These are phyloP conservation scores for Strix uralensis DNA, from an alignment of 2,113 vertebrate genomes.

Conservation along the genomic window DNA sequence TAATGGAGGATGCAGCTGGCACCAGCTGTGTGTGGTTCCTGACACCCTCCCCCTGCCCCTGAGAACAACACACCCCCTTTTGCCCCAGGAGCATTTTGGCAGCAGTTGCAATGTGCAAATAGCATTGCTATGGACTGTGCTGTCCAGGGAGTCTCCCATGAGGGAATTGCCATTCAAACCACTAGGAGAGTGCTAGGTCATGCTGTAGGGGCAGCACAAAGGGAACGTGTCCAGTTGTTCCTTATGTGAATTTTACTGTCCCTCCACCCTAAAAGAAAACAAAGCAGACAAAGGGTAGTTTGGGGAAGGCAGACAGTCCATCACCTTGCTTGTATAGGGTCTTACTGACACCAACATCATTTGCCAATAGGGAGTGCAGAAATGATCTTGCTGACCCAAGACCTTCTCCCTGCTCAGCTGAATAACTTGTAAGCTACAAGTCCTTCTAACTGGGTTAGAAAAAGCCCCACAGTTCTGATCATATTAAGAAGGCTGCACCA, in stretches of 20 bases:
- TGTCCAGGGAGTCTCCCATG: background rate
- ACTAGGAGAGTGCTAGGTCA: background rate
- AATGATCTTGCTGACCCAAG: background rate
- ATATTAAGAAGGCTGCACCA: background rate
- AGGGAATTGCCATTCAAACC: background rate
- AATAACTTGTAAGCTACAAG: background rate
- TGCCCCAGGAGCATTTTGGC: background rate
- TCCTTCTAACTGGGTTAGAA: background rate
- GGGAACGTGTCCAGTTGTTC: background rate
- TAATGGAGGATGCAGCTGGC: background rate
- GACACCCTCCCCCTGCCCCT: background rate
- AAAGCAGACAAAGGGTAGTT: background rate
- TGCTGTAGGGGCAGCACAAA: background rate
- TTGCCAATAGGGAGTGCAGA: background rate
- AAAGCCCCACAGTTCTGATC: background rate
- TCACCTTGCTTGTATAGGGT: background rate
- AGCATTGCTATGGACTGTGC: no score
- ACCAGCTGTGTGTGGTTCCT: accelerated
- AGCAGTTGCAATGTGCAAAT: background rate
- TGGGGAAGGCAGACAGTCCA: background rate
- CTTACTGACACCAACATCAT: background rate
- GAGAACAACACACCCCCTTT: accelerated
- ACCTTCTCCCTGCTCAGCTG: background rate
- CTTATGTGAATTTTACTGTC: background rate
- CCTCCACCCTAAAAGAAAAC: background rate